Conservation (phyloP, 2,113 vertebrate species). For the Myrmecobius fasciatus region DNA sequence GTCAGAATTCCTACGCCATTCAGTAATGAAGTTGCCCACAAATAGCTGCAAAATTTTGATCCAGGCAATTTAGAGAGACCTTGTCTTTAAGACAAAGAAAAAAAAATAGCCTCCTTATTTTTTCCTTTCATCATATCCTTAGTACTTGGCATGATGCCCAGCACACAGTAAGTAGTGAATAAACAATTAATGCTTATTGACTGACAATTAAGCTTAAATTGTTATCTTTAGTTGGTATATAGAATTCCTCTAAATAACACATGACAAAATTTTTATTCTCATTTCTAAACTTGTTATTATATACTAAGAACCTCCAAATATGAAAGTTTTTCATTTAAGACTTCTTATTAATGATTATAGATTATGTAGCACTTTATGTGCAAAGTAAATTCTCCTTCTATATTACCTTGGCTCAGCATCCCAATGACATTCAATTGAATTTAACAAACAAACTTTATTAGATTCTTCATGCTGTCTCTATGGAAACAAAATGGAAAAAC, state of each 20-base stretch:
- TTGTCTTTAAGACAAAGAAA: neutral
- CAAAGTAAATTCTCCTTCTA: neutral
- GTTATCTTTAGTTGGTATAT: neutral
- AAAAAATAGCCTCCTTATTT: neutral
- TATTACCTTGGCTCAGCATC: neutral
- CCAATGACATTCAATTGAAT: neutral
- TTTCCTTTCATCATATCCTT: neutral
- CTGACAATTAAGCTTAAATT: neutral
- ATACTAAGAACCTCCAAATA: neutral
- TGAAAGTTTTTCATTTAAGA: neutral
- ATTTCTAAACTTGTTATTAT: neutral
- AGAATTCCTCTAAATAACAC: neutral
- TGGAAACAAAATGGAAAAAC: neutral
- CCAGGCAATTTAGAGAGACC: neutral
- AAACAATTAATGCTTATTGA: neutral
- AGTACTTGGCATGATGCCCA: conserved; percentile 36
- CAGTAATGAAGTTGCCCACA: neutral
- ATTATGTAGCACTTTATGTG: neutral
- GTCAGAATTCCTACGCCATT: neutral
- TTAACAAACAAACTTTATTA: neutral
- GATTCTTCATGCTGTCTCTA: neutral
- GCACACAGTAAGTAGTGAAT: conserved; percentile 15
- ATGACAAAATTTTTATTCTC: neutral
- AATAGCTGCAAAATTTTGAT: neutral
- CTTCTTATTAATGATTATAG: neutral